Evolutionary conservation across 1,140 invertebrate species (phyloP).

Genomic region (Rhagoletis zephyria): DNA sequence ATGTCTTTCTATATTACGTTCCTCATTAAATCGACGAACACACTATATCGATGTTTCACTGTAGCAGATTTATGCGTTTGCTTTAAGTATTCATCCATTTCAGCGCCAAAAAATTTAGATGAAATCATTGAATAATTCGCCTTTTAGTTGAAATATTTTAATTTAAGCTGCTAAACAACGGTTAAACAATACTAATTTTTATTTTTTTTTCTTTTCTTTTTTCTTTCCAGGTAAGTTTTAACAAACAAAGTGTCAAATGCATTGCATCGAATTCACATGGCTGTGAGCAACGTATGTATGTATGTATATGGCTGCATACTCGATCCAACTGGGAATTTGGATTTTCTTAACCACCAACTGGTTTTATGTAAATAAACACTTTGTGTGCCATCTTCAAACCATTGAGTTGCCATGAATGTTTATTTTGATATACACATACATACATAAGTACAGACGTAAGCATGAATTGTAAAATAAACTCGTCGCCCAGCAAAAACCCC

Average conservation of each 20-base stretch:
- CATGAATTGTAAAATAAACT: constrained; percentile 25
- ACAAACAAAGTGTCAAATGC: not conserved
- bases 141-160: not conserved
- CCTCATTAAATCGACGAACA: no score
- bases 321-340: not conserved
- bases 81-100: no score
- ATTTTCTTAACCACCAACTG: not conserved
- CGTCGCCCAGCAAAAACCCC: not conserved
- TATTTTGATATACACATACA: not conserved
- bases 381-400: no score
- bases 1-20: no score
- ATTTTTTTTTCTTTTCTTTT: not conserved
- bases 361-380: not conserved
- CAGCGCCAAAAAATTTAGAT: no score
- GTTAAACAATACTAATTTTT: not conserved
- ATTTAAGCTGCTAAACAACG: not conserved
- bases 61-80: no score
- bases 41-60: no score
- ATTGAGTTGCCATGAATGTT: not conserved
- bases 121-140: no score
- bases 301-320: no score
- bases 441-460: not conserved
- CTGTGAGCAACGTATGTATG: no score
- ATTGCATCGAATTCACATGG: no score
- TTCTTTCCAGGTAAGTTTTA: constrained; percentile 29